Conservation (phyloP, 2,888 invertebrate species). For the Hyalella azteca region DNA sequence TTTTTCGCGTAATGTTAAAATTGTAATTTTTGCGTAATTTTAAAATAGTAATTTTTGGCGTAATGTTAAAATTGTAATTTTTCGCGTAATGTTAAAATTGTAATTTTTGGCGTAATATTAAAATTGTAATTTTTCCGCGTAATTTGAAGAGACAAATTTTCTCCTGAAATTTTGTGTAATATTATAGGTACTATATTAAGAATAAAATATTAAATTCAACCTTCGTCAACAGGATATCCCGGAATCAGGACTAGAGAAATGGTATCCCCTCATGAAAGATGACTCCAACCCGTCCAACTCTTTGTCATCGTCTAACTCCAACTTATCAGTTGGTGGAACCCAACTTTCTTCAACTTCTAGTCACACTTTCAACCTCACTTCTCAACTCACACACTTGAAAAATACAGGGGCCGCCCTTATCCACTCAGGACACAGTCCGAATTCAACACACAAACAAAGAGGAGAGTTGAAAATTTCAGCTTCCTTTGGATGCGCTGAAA, state of each 20-base stretch:
- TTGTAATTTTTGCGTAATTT: too few species aligned
- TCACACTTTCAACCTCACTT: not conserved
- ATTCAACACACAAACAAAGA: not conserved
- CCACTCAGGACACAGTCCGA: not conserved
- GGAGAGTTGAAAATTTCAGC: not conserved
- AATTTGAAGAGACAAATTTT: too few species aligned
- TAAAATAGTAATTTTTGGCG: too few species aligned
- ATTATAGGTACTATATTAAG: too few species aligned
- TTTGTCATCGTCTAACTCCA: not conserved
- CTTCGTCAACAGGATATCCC: constrained; percentile 34
- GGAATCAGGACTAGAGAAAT: constrained; percentile 19
- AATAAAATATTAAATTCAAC: too few species aligned
- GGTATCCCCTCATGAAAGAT: constrained; percentile 35
- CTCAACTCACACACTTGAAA: constrained; percentile 8
- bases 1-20: too few species aligned
- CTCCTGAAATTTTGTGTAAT: too few species aligned
- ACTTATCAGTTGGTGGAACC: not conserved
- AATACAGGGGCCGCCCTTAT: constrained; percentile 5
- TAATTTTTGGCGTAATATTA: too few species aligned
- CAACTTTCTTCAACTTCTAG: not conserved
- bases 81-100: too few species aligned
- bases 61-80: too few species aligned
- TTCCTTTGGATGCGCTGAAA: not conserved
- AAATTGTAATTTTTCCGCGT: too few species aligned
- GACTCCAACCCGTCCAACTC: not conserved